These are phyloP conservation scores for Leptinotarsa defecta DNA, from an alignment of 1,140 invertebrate species.

Conservation along the genomic window DNA sequence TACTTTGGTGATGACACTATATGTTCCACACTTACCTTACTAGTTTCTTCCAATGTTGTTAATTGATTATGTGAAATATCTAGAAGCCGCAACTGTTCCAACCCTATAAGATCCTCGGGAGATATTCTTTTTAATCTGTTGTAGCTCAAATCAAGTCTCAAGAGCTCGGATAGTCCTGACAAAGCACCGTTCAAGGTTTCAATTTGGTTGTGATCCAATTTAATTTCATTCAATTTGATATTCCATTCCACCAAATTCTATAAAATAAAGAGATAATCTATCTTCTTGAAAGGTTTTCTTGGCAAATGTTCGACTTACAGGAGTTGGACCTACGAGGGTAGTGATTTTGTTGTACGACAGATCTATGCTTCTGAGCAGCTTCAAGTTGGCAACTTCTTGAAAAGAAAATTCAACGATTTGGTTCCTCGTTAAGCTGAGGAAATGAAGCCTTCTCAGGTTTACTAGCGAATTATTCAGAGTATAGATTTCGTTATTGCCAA, in stretches of 20 bases:
- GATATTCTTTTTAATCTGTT: slow-evolving; percentile 73
- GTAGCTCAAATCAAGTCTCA: slow-evolving; percentile 73
- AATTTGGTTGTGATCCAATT: slow-evolving; percentile 74
- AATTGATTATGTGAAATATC: slow-evolving; percentile 79
- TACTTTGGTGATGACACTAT: no score
- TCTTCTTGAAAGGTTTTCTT: not conserved
- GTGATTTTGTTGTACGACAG: slow-evolving; percentile 76
- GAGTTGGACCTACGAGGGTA: slow-evolving; percentile 67
- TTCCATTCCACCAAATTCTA: slow-evolving; percentile 76
- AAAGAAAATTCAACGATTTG: slow-evolving; percentile 76
- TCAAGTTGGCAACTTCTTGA: slow-evolving; percentile 73
- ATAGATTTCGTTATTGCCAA: slow-evolving; percentile 72
- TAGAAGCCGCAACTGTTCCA: slow-evolving; percentile 70
- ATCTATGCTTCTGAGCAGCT: slow-evolving; percentile 69
- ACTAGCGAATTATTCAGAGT: slow-evolving; percentile 75
- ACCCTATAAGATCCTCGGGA: slow-evolving; percentile 73
- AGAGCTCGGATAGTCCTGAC: slow-evolving; percentile 71
- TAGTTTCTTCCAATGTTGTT: slow-evolving; percentile 75
- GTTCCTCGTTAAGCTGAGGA: slow-evolving; percentile 76
- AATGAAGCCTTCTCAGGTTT: slow-evolving; percentile 67
- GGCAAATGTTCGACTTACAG: slow-evolving; percentile 60
- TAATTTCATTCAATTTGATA: slow-evolving; percentile 69
- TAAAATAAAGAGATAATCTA: slow-evolving; percentile 28
- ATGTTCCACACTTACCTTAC: slow-evolving; percentile 64
- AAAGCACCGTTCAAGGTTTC: slow-evolving; percentile 72